Percentiles rank a stretch among this genome's conserved stretches.
These are phyloP conservation scores for Nemopilema nomurai DNA, from an alignment of 30 jellyfish, hydroid and myxozoan genomes.

Conservation along the genomic window DNA sequence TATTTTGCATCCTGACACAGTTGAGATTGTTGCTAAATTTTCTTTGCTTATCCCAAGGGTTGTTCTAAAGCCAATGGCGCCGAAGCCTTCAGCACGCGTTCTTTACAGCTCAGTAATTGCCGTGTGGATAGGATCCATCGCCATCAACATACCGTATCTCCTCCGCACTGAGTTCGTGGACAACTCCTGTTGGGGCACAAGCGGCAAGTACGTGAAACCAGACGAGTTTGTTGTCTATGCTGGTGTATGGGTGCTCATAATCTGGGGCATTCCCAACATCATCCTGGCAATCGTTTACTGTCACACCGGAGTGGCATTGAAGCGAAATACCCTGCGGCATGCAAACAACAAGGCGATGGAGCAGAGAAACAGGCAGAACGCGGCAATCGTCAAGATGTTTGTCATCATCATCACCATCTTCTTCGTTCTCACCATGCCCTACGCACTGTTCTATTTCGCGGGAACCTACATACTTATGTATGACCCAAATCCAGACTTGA, in stretches of 20 bases:
- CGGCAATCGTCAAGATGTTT: conserved; percentile 44
- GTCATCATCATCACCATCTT: conserved; percentile 23
- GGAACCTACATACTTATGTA: conserved; percentile 11
- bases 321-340: neutral
- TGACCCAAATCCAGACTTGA: conserved; percentile 3
- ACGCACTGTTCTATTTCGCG: conserved; percentile 12
- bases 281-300: conserved; percentile 6
- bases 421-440: conserved; percentile 47
- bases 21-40: no score
- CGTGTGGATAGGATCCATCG: conserved; percentile 19
- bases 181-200: neutral
- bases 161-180: neutral
- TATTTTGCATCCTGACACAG: no score
- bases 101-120: neutral
- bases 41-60: neutral
- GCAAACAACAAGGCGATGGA: neutral
- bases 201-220: neutral
- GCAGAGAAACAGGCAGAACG: conserved; percentile 17
- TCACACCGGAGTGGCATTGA: neutral
- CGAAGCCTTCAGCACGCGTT: neutral
- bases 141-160: conserved; percentile 2
- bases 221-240: conserved; percentile 14
- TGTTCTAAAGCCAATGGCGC: conserved; percentile 14
- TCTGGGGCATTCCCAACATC: conserved; percentile 34
- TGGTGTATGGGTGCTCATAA: conserved; percentile 5